Percentiles rank a stretch among this genome's conserved stretches.
These are phyloP conservation scores for Caenorhabditis macrosperma DNA, from an alignment of 2,888 invertebrate species.

Conservation along the genomic window DNA sequence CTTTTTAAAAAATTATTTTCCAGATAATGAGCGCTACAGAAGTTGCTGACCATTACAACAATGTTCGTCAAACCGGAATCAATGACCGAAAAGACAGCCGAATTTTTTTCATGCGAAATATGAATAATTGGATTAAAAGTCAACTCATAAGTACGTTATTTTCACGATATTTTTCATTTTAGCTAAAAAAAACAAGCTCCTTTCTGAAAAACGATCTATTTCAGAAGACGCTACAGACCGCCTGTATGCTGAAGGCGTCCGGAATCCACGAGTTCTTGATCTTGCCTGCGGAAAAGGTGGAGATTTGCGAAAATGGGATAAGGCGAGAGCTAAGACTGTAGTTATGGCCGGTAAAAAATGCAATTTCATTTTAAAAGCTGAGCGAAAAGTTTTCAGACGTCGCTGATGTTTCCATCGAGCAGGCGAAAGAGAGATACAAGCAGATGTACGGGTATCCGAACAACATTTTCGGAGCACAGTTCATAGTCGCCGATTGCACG, in stretches of 20 bases:
- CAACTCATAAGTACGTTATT: constrained; percentile 89
- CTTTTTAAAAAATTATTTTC: background rate
- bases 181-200: constrained; percentile 3
- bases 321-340: constrained; percentile 68
- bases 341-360: constrained; percentile 76
- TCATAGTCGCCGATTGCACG: constrained; percentile 93
- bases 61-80: constrained; percentile 89
- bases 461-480: constrained; percentile 87
- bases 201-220: constrained; percentile 9
- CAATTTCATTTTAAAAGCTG: background rate
- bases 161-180: background rate
- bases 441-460: constrained; percentile 83
- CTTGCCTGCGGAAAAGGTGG: constrained; percentile 99
- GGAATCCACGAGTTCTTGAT: constrained; percentile 86
- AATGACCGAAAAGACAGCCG: constrained; percentile 89
- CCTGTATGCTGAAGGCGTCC: constrained; percentile 39
- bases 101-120: constrained; percentile 94
- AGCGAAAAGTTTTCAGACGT: constrained; percentile 84
- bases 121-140: constrained; percentile 99
- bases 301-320: constrained; percentile 91
- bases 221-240: constrained; percentile 64
- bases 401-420: constrained; percentile 92
- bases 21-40: constrained; percentile 68
- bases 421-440: constrained; percentile 90
- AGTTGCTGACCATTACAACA: constrained; percentile 95